Conservation (phyloP, 2,888 invertebrate species). For the Thera obeliscata region DNA sequence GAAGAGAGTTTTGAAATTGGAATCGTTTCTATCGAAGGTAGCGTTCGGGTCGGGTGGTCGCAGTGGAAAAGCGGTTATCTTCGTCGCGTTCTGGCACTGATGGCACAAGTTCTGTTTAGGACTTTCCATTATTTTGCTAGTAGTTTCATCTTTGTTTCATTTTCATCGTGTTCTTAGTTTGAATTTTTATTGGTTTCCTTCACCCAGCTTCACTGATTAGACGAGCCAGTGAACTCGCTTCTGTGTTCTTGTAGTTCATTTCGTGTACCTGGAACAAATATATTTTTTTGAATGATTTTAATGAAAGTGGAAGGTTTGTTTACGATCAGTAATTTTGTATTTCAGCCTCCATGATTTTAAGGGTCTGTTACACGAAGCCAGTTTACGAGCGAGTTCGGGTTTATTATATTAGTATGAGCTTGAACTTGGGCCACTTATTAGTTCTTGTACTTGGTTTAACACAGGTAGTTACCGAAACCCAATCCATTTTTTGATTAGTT, state of each 20-base stretch:
- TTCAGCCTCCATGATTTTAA: conserved; percentile 13
- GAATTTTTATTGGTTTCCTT: not conserved
- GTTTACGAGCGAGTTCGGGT: conserved; percentile 1
- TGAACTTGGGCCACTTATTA: conserved; percentile 2
- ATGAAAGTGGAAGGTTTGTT: conserved; percentile 25
- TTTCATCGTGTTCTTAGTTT: not conserved
- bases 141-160: conserved; percentile 27
- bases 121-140: conserved; percentile 39
- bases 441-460: not conserved
- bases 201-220: not conserved
- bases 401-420: not conserved
- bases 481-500: not conserved
- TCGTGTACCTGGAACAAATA: conserved; percentile 41
- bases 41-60: conserved; percentile 53
- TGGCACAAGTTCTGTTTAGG: conserved; percentile 40
- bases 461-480: not conserved
- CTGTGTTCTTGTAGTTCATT: conserved; percentile 28
- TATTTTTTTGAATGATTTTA: conserved; percentile 31
- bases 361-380: conserved; percentile 8
- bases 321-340: conserved; percentile 8
- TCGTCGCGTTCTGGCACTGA: conserved; percentile 62
- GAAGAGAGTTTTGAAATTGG: conserved; percentile 53
- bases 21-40: conserved; percentile 49
- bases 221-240: conserved; percentile 4
- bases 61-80: conserved; percentile 54